Evolutionary conservation across 2,888 invertebrate species (phyloP).

Genomic region (Nomada fabriciana): DNA sequence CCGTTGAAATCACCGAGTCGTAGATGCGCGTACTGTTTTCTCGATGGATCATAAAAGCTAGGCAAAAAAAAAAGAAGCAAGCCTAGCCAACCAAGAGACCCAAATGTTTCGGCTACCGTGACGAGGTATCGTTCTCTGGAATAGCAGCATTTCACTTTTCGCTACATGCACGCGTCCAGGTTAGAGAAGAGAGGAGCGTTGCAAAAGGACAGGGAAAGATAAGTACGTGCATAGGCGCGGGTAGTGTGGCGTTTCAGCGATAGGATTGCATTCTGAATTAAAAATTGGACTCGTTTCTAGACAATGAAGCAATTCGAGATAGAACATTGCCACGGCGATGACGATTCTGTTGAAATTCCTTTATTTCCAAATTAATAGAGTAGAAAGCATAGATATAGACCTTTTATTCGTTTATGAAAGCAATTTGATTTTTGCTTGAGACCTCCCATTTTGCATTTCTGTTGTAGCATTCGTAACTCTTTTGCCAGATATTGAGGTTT

Average conservation of each 20-base stretch:
- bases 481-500: too few relatives aligned
- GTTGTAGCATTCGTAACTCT: too few relatives aligned
- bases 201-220: background rate
- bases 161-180: constrained; percentile 13
- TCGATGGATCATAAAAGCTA: constrained; percentile 54
- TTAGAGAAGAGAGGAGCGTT: constrained; percentile 2
- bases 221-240: background rate
- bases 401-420: too few relatives aligned
- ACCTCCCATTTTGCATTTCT: too few relatives aligned
- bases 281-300: constrained; percentile 33
- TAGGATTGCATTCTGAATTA: constrained; percentile 34
- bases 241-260: constrained; percentile 9
- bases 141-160: constrained; percentile 46
- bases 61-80: constrained; percentile 20
- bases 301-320: constrained; percentile 5
- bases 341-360: background rate
- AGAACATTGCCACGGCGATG: background rate
- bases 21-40: constrained; percentile 43
- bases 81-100: constrained; percentile 48
- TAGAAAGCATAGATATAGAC: background rate
- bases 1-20: constrained; percentile 21
- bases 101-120: constrained; percentile 57
- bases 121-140: constrained; percentile 50
- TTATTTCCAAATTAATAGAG: background rate
- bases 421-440: too few relatives aligned